A percentile compares a stretch with the other conserved stretches of the same genome.
Evolutionary conservation across 2,888 invertebrate genomes (phyloP).

Genomic region (Cremastinae sp.): DNA sequence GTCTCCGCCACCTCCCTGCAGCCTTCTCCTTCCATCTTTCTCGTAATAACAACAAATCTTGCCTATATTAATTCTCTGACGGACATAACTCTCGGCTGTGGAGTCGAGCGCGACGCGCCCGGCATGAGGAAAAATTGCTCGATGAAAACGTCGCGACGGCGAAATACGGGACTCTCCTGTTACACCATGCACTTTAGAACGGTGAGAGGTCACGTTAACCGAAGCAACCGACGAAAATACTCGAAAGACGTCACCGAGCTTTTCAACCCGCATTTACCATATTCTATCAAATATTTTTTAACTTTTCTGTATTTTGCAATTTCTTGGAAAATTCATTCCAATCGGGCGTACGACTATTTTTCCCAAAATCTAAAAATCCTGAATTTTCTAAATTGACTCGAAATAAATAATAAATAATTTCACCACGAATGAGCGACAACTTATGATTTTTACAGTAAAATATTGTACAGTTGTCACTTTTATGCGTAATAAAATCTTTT

Average conservation of each 20-base stretch:
- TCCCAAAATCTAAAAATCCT: no score
- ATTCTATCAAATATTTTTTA: no score
- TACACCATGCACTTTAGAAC: slow-evolving; percentile 71
- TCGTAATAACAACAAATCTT: slow-evolving; percentile 80
- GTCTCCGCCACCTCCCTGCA: slow-evolving; percentile 50
- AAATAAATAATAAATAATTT: no score
- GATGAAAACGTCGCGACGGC: slow-evolving; percentile 74
- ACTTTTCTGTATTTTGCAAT: no score
- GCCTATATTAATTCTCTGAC: slow-evolving; percentile 80
- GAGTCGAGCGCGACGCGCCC: slow-evolving; percentile 20
- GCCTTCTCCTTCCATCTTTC: slow-evolving; percentile 58
- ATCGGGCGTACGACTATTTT: no score
- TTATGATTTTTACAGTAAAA: no score
- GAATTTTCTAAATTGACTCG: no score
- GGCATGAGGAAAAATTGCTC: slow-evolving; percentile 76
- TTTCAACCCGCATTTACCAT: no score
- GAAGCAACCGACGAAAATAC: neutral
- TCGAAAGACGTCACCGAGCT: no score
- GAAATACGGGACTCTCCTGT: slow-evolving; percentile 72
- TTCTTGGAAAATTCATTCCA: no score
- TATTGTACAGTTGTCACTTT: neutral
- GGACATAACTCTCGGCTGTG: slow-evolving; percentile 75
- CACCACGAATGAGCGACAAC: no score
- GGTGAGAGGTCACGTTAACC: slow-evolving; percentile 15
- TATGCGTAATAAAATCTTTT: neutral